A percentile compares a stretch with the other conserved stretches of the same genome.
phyloP scores from a whole-genome alignment of 1,140 invertebrate species.

The Paracyclopina nana region DNA sequence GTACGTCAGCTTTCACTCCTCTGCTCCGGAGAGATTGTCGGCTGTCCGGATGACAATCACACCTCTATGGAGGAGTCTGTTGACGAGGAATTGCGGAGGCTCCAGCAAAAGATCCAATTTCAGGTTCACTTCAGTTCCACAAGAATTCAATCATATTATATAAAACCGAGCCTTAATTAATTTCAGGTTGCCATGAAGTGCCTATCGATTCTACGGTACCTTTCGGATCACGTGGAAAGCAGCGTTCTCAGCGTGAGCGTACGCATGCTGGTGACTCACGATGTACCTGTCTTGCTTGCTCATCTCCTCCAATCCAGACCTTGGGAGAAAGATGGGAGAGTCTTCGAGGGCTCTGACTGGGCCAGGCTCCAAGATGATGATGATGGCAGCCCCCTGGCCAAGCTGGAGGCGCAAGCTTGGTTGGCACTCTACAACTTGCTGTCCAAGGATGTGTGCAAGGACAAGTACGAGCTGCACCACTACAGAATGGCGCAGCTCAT shows the following conservation, averaged over 20 bases:
- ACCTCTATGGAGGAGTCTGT: too few species aligned
- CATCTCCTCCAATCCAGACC: neutral
- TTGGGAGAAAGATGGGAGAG: neutral
- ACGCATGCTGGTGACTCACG: neutral
- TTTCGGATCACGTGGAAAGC: neutral
- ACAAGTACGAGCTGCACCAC: neutral
- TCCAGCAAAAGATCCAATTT: neutral
- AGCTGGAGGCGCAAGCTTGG: neutral
- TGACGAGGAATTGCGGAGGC: neutral
- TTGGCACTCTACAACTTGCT: neutral
- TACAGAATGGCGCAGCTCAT: neutral
- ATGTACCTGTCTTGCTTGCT: neutral
- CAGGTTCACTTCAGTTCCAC: neutral
- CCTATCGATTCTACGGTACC: neutral
- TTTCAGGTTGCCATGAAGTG: neutral
- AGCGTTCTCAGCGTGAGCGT: neutral
- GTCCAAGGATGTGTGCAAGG: neutral
- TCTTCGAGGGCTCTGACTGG: neutral
- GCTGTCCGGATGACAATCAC: too few species aligned
- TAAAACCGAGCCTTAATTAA: neutral
- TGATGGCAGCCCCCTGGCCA: neutral
- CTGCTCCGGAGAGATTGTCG: too few species aligned
- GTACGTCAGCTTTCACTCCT: neutral
- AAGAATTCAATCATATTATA: neutral
- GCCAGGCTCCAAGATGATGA: neutral